Evolutionary conservation across 2,113 vertebrate species (phyloP).

Genomic region (Scomber colias): DNA sequence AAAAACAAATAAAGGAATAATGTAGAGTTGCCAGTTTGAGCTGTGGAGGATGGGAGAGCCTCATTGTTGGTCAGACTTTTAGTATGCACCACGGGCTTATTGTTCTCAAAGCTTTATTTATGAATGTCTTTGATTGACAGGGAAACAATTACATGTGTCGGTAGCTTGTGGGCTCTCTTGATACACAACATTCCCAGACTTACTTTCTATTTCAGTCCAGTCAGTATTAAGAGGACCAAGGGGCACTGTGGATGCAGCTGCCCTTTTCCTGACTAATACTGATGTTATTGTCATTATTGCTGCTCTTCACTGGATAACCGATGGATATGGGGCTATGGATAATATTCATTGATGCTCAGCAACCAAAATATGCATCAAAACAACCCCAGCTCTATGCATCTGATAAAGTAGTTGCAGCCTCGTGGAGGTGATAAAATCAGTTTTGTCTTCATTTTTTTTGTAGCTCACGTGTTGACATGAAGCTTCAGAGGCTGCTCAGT

Average conservation of each 20-base stretch:
- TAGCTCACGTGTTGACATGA: slow-evolving; percentile 4
- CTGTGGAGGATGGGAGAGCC: slow-evolving; percentile 34
- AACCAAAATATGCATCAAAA: not conserved
- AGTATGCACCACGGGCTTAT: slow-evolving; percentile 33
- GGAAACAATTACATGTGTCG: slow-evolving; percentile 43
- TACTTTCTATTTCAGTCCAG: slow-evolving; percentile 47
- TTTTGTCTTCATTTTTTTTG: slow-evolving; percentile 1
- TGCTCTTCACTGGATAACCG: not conserved
- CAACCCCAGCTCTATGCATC: not conserved
- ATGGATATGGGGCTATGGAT: not conserved
- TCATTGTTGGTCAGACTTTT: slow-evolving; percentile 38
- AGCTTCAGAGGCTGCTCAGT: not conserved
- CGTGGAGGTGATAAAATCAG: slow-evolving; percentile 15
- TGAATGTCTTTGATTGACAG: slow-evolving; percentile 51
- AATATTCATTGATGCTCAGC: not conserved
- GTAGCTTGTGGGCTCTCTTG: slow-evolving; percentile 17
- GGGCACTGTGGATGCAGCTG: slow-evolving; percentile 15
- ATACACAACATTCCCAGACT: slow-evolving; percentile 51
- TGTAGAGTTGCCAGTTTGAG: slow-evolving; percentile 24
- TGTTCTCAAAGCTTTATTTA: slow-evolving; percentile 46
- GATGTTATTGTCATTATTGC: slow-evolving; percentile 23
- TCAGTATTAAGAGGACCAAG: slow-evolving; percentile 37
- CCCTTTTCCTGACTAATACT: slow-evolving; percentile 22
- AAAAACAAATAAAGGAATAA: slow-evolving; percentile 41
- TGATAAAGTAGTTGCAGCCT: not conserved